Percentiles rank a stretch among this genome's conserved stretches.
Conservation (phyloP, 2,797 vertebrate species). For the Eremophila alpestris region DNA sequence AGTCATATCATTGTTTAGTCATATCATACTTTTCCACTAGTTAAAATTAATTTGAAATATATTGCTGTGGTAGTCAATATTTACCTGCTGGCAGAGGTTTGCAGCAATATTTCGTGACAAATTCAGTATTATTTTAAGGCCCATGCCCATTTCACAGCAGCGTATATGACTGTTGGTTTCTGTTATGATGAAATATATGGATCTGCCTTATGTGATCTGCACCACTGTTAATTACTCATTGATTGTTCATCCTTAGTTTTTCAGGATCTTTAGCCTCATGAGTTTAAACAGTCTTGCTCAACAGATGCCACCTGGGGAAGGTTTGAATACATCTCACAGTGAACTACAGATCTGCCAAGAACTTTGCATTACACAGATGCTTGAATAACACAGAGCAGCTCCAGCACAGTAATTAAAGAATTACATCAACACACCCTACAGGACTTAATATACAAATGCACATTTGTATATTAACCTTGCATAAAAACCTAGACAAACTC, state of each 20-base stretch:
- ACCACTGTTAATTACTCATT: not conserved
- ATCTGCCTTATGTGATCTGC: not conserved
- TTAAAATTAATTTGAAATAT: not conserved
- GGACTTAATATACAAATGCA: not conserved
- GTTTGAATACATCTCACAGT: not conserved
- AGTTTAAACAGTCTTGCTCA: not conserved
- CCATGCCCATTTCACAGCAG: rapidly evolving
- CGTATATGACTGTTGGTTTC: not conserved
- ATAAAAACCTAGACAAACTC: not conserved
- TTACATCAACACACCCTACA: not conserved
- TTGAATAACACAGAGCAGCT: not conserved
- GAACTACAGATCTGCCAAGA: not conserved
- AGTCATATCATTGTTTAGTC: not conserved
- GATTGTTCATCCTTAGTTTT: not conserved
- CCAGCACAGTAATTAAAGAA: not conserved
- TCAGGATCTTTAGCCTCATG: not conserved
- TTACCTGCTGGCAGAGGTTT: not conserved
- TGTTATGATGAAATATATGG: not conserved
- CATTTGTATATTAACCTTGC: not conserved
- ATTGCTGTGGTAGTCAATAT: not conserved
- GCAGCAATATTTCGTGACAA: not conserved
- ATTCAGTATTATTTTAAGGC: not conserved
- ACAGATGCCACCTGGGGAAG: not conserved
- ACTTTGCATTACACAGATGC: not conserved
- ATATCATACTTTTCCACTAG: not conserved